These are phyloP conservation scores for Ianthella basta DNA, from an alignment of 37 sponge, comb jelly and placozoan species.

Conservation along the genomic window DNA sequence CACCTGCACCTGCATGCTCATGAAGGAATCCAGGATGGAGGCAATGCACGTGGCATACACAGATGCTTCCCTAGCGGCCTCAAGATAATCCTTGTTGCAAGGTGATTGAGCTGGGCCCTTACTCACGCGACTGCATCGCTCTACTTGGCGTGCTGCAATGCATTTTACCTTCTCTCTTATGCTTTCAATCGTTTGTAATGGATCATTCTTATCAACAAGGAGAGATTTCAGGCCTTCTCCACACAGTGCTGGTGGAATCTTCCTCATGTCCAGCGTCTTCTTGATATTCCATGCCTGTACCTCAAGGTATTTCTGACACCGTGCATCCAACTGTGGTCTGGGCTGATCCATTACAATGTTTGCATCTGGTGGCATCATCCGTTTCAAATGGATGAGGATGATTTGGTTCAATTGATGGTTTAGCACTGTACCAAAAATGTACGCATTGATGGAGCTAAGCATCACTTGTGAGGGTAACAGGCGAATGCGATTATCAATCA, in stretches of 20 bases:
- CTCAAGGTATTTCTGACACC: neutral
- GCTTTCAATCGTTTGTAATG: neutral
- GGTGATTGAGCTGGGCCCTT: neutral
- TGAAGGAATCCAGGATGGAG: conserved; percentile 6
- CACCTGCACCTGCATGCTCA: conserved; percentile 16
- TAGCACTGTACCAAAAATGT: neutral
- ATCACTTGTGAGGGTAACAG: neutral
- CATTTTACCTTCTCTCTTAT: neutral
- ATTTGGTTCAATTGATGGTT: neutral
- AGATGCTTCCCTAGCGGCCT: neutral
- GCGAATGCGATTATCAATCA: neutral
- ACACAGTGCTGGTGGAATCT: neutral
- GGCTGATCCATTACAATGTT: neutral
- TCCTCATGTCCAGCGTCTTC: neutral
- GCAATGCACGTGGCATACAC: neutral
- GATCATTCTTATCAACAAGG: neutral
- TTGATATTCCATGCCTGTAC: neutral
- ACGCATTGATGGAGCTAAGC: neutral
- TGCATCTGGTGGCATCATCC: neutral
- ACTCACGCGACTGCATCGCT: neutral
- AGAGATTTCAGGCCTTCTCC: conserved; percentile 4
- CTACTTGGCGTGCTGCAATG: neutral
- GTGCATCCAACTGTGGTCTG: neutral
- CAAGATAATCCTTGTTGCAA: neutral
- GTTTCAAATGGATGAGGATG: neutral